Evolutionary conservation across 2,113 vertebrate species (phyloP), one percentile per base, ranked within the genome.

Genomic region (Hymenochirus boettgeri): DNA sequence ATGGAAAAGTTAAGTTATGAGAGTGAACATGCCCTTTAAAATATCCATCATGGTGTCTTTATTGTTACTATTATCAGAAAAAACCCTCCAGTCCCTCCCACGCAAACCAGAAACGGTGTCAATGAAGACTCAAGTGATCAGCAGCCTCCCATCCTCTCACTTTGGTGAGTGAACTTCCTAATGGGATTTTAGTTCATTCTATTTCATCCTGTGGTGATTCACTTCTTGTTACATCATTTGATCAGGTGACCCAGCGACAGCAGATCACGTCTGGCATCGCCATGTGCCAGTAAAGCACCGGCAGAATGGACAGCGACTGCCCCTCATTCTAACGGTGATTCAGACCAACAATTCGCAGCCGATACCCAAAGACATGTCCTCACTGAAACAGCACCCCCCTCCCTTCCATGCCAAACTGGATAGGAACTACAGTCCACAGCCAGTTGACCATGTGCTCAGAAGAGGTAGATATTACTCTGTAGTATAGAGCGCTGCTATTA

Each of bases 31-130:
- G n/a, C n/a, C n/a, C n/a, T n/a, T n/a, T n/a, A n/a, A n/a, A n/a
- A n/a, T n/a, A n/a, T n/a, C n/a, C n/a, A n/a, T n/a, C n/a, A n/a
- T n/a, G n/a, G 17, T 21, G 23, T 7, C 9, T n/a, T n/a, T n/a
- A n/a, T 48, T 23, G 46, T 48, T 5, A 8, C 13, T 48, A 48
- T 21, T 47, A 76, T 81, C 73, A 80, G 83, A 65, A 50, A 39
- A 17, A 15, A 52, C 56, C 13, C 11, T 7, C 24, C 2, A 60
- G 5, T 53, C 57, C 9, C 53, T 31, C 13, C 15, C 25, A 2
- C 47, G 65, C 3, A 69, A 69, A n/a, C 47, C 23, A 11, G 65
- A 60, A 17, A 31, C 65, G 2, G 48, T 69, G 6, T 45, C 65
- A 18, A 4, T 69, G 33, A 69, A 69, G 48, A 53, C 65, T 51